phyloP scores from a whole-genome alignment of 2,797 vertebrate genomes.

The Vespertilio murinus region DNA sequence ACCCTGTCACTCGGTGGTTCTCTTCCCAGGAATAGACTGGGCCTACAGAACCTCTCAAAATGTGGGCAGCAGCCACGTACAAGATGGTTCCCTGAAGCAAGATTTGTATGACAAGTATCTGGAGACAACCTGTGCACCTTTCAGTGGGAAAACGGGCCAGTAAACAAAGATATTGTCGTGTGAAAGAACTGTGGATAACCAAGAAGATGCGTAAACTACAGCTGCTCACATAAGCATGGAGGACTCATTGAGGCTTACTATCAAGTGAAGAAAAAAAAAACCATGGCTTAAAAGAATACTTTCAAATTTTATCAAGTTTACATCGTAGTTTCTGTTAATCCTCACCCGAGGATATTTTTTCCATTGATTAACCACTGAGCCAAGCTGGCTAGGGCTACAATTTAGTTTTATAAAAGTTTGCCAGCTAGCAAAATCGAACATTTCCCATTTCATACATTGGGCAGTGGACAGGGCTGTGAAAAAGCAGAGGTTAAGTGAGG shows the following conservation, averaged over 20 bases:
- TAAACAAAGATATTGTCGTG: background rate
- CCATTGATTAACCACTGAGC: no score
- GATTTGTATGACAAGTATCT: background rate
- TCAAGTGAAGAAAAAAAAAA: conserved; percentile 1
- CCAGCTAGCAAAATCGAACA: background rate
- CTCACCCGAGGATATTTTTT: no score
- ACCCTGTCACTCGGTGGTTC: background rate
- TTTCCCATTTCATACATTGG: background rate
- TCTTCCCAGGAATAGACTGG: background rate
- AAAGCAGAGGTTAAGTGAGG: background rate
- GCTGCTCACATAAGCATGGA: background rate
- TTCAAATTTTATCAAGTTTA: background rate
- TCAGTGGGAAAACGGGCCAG: background rate
- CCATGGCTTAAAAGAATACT: background rate
- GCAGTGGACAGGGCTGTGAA: background rate
- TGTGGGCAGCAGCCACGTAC: background rate
- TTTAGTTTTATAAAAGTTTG: background rate
- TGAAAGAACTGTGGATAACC: background rate
- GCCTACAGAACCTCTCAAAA: background rate
- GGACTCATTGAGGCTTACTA: background rate
- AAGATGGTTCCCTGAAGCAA: background rate
- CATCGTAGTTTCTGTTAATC: background rate
- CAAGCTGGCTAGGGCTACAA: no score
- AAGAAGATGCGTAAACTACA: background rate
- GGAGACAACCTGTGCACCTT: background rate